Evolutionary conservation across 2,113 vertebrate species (phyloP), one percentile per base, ranked within the genome.

Genomic region (Marmota flaviventris): DNA sequence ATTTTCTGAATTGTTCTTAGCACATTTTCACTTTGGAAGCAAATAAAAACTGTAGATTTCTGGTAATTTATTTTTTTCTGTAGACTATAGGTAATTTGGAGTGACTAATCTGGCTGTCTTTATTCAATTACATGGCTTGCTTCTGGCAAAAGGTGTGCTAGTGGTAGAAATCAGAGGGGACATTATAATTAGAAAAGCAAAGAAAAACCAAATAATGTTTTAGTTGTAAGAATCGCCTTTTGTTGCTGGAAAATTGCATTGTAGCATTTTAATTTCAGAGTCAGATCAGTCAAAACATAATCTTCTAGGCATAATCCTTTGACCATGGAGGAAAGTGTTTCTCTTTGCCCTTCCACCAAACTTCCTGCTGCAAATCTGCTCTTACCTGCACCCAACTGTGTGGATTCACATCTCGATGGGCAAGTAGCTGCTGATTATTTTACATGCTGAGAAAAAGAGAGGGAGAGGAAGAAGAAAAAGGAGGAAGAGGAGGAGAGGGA

Each of bases 21-120:
- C 39, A 78, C 11, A 78, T 94, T 97, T 93, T 95, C 84, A 89
- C 84, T 96, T 98, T 92, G 94, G 78, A 78, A 95, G 89, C 92
- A 98, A 98, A 97, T 72, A 97, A 97, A 97, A 98, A 51, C 48
- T 51, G 48, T 73, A 85, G 85, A 96, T 96, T 89, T 91, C 76
- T 96, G 89, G 85, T 89, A 8, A 17, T 91, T 95, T 92, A 94
- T 75, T 96, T 97, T 96, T 96, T 96, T 93, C 87, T 72, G 27
- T 90, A 51, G 14, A 67, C 76, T 86, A 37, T 83, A 93, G 89
- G 63, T 96, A 39, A 96, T 97, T 98, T 97, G 1, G 0, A 94
- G 39, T 73, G 79, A 77, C 96, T 91, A 92, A 85, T 97, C 45
- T 29, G 8, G 58, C 67, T 76, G 34, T 97, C 94, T 96, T 98